These are phyloP conservation scores for Catocala sponsa DNA, from an alignment of 2,888 invertebrate species.

Conservation along the genomic window DNA sequence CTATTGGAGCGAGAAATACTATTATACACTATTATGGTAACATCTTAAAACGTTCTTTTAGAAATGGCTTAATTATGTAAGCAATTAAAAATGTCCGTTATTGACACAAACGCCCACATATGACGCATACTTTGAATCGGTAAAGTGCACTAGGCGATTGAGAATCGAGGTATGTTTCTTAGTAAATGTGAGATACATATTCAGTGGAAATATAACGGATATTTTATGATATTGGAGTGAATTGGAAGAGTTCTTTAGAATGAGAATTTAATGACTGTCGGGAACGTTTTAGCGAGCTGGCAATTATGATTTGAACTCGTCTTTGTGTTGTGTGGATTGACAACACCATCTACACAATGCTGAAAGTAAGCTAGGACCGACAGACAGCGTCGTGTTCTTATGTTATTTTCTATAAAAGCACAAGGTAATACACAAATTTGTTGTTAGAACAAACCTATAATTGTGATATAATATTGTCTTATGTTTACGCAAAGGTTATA, in stretches of 20 bases:
- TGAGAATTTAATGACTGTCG: background rate
- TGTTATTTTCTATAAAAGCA: no score
- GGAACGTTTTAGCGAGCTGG: background rate
- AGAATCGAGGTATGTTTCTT: constrained; percentile 10
- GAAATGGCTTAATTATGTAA: constrained; percentile 44
- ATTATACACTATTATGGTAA: constrained; percentile 29
- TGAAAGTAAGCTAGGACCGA: no score
- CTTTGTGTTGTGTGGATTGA: background rate
- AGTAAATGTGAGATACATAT: constrained; percentile 13
- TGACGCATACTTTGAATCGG: constrained; percentile 34
- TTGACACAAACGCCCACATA: constrained; percentile 47
- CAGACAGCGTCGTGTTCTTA: no score
- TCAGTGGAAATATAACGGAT: constrained; percentile 14
- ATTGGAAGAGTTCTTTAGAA: constrained; percentile 2
- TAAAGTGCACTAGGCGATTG: constrained; percentile 25
- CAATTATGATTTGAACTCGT: background rate
- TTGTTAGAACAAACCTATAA: no score
- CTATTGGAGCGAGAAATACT: constrained; percentile 27
- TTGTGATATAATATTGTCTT: no score
- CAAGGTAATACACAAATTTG: no score
- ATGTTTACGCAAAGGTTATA: no score
- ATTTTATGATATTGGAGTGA: constrained; percentile 8
- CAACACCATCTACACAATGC: no score
- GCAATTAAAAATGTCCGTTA: constrained; percentile 33
- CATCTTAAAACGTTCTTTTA: constrained; percentile 26